These are phyloP conservation scores for Xenopus petersii DNA, from an alignment of 2,797 vertebrate species.

Conservation along the genomic window DNA sequence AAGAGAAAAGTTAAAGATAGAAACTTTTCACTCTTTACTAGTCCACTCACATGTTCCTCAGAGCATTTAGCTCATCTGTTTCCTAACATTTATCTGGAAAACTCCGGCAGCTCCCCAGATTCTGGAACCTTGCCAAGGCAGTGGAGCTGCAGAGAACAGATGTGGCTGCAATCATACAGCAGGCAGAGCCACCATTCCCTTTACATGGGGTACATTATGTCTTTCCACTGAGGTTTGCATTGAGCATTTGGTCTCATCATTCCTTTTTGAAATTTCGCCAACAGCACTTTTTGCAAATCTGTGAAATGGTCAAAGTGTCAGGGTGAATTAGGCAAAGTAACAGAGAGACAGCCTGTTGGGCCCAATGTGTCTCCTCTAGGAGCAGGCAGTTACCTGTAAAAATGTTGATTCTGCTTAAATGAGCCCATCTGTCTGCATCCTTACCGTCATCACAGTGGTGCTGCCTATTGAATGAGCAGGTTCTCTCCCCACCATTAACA, in stretches of 20 bases:
- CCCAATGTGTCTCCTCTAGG: conserved; percentile 50
- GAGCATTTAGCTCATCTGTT: conserved; percentile 25
- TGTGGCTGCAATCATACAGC: conserved; percentile 50
- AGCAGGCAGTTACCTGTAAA: conserved; percentile 54
- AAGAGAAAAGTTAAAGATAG: no score
- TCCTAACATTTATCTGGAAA: conserved; percentile 36
- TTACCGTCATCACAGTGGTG: conserved; percentile 47
- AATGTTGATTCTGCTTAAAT: conserved; percentile 55
- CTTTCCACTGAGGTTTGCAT: conserved; percentile 52
- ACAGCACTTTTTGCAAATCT: conserved; percentile 48
- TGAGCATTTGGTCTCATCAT: conserved; percentile 54
- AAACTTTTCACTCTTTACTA: no score
- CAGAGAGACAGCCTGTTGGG: conserved; percentile 47
- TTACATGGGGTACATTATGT: conserved; percentile 53
- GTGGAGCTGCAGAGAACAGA: conserved; percentile 47
- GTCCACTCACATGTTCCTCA: conserved; percentile 12
- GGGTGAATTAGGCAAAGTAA: conserved; percentile 56
- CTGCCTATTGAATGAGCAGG: conserved; percentile 48
- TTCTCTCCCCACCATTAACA: conserved; percentile 28
- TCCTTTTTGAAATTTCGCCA: conserved; percentile 54
- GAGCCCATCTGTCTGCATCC: conserved; percentile 58
- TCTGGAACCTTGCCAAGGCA: conserved; percentile 38
- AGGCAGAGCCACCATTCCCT: conserved; percentile 50
- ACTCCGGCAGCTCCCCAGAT: conserved; percentile 23
- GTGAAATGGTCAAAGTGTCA: conserved; percentile 57